A percentile compares a stretch with the other conserved stretches of the same genome.
phyloP scores from a whole-genome alignment of 1,140 invertebrate species.

The Armadillidium nasatum region DNA sequence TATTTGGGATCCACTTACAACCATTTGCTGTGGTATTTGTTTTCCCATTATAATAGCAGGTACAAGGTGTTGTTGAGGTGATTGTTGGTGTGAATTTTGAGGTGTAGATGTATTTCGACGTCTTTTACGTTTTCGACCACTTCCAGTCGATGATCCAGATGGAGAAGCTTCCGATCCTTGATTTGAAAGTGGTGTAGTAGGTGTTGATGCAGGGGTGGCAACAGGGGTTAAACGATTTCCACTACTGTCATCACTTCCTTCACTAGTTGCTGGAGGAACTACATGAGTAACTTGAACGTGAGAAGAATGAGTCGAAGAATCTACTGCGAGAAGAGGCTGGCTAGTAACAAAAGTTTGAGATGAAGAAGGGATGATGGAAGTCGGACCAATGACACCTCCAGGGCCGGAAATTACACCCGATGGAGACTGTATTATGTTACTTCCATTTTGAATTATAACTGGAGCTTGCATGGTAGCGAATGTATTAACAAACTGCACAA shows the following conservation, averaged over 20 bases:
- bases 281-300: constrained; percentile 42
- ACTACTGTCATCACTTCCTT: constrained; percentile 33
- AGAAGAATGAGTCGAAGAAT: constrained; percentile 34
- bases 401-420: constrained; percentile 37
- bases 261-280: constrained; percentile 32
- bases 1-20: constrained; percentile 40
- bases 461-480: constrained; percentile 60
- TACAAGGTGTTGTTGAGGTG: constrained; percentile 30
- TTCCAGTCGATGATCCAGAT: constrained; percentile 32
- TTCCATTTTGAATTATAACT: constrained; percentile 63
- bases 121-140: constrained; percentile 37
- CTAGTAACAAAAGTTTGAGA: constrained; percentile 33
- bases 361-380: constrained; percentile 33
- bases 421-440: constrained; percentile 53
- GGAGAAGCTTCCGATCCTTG: constrained; percentile 38
- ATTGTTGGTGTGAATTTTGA: constrained; percentile 33
- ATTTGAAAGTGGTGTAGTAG: constrained; percentile 41
- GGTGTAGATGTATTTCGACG: constrained; percentile 41
- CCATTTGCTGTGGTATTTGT: constrained; percentile 40
- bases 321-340: constrained; percentile 29
- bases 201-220: constrained; percentile 38
- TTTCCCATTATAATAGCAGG: constrained; percentile 41
- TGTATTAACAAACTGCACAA: constrained; percentile 65
- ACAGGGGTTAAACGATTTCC: constrained; percentile 29
- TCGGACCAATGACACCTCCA: constrained; percentile 35